Conservation (phyloP, 2,797 vertebrate genomes). For the Phrynocephalus guinanensis region DNA sequence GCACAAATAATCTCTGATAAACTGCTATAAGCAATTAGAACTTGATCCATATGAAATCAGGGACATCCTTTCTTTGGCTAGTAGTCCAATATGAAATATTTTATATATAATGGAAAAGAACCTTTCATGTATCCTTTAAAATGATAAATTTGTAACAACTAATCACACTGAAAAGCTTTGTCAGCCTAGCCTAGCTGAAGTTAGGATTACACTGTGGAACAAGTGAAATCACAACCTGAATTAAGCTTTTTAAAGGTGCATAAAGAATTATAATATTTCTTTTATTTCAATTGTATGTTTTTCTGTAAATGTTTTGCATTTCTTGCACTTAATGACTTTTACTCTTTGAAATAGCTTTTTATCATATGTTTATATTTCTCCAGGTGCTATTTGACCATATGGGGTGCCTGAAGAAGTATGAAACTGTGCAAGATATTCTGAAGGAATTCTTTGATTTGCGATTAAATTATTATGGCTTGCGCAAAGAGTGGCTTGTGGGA, state of each 20-base stretch:
- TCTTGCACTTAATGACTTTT: neutral
- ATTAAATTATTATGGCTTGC: slow-evolving; percentile 93
- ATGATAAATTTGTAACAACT: neutral
- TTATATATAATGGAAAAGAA: neutral
- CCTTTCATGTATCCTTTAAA: neutral
- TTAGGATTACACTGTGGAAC: neutral
- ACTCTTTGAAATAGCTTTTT: slow-evolving; percentile 9
- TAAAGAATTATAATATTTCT: neutral
- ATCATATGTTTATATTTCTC: slow-evolving; percentile 34
- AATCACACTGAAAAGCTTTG: neutral
- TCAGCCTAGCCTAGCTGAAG: neutral
- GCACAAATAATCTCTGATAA: too few relatives aligned
- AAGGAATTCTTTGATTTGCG: slow-evolving; percentile 97
- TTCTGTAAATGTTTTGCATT: neutral
- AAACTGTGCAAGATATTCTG: slow-evolving; percentile 95
- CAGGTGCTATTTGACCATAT: slow-evolving; percentile 99
- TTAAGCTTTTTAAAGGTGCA: neutral
- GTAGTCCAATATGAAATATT: neutral
- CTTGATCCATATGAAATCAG: neutral
- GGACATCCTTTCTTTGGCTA: neutral
- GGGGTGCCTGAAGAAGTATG: slow-evolving; percentile 98
- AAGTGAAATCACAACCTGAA: neutral
- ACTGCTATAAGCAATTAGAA: neutral
- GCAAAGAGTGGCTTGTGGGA: slow-evolving; percentile 95
- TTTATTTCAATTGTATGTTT: neutral